Conservation (phyloP, 2,113 vertebrate species). For the Gallinago paraguaiae region DNA sequence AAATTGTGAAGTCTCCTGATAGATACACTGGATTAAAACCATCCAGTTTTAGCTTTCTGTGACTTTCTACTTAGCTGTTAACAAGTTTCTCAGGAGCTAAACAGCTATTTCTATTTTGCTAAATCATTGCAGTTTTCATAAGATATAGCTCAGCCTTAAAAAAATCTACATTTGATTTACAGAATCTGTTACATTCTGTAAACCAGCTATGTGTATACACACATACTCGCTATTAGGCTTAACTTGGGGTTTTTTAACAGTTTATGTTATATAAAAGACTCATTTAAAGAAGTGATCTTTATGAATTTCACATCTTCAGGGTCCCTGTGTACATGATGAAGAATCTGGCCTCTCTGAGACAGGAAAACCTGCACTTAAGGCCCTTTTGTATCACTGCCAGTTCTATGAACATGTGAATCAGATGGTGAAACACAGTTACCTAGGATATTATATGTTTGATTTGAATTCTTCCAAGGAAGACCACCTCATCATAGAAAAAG, state of each 20-base stretch:
- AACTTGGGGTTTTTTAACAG: fast-evolving
- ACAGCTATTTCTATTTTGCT: background rate
- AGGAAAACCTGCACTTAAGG: conserved; percentile 88
- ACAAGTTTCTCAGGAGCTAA: background rate
- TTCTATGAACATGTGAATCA: conserved; percentile 87
- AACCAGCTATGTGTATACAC: background rate
- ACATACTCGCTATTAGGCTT: background rate
- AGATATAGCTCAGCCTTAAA: background rate
- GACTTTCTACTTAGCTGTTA: background rate
- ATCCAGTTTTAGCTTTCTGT: background rate
- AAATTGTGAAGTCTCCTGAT: background rate
- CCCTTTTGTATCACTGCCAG: conserved; percentile 87
- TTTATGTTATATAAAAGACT: background rate
- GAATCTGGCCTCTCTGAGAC: conserved; percentile 85
- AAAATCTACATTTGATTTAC: background rate
- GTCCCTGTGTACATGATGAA: conserved; percentile 91
- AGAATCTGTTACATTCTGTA: background rate
- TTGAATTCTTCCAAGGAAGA: conserved; percentile 53
- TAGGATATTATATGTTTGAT: conserved; percentile 80
- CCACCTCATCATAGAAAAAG: background rate
- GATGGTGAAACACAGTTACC: conserved; percentile 83
- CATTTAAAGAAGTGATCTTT: background rate
- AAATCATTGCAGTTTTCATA: background rate
- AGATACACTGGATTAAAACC: background rate
- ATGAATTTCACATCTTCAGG: conserved; percentile 71